Evolutionary conservation across 2,113 vertebrate genomes (phyloP), one percentile per base, ranked within the genome.

Genomic region (Lathamus discolor): DNA sequence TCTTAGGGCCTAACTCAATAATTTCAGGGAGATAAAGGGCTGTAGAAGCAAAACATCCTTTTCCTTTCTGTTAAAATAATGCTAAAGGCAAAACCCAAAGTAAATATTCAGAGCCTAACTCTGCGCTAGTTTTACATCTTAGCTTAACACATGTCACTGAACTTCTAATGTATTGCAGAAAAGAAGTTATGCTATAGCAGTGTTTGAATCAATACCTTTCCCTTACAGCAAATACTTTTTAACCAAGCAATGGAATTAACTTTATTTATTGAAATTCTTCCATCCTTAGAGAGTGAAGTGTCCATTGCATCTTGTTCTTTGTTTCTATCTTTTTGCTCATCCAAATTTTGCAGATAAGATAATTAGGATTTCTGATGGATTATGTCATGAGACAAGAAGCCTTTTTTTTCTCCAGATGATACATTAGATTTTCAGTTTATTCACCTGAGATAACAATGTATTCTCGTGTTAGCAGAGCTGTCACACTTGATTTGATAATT

Each of bases 401-500:
- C 37, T 92, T 41, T 57, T 57, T 82, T 76, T 88, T 43, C 4
- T 24, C 44, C 35, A 54, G 18, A 4, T 3, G 7, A 31, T 83
- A 41, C 27, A 33, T 78, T 76, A 73, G 44, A 24, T 84, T 91
- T 96, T 92, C 83, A 86, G 73, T 90, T 93, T 91, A 79, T 93
- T 96, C 81, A 92, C 90, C 88, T 92, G 93, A 93, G 74, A 92
- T 88, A 93, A 91, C 87, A 88, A 59, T 4, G 14, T 74, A 74
- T 89, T 91, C 81, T 81, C 61, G 41, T 73, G 68, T 84, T 95
- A 95, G 84, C 70, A 81, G 72, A 88, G 78, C 84, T 96, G 94
- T 91, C 95, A 94, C 82, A 69, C 72, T 92, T 91, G 74, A 96
- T 95, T 96, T 90, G 70, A 73, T 88, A 89, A 92, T 82, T 91